Base-by-base conservation (phyloP, 2,888 invertebrate genomes). In the Chelonus formosanus region DNA sequence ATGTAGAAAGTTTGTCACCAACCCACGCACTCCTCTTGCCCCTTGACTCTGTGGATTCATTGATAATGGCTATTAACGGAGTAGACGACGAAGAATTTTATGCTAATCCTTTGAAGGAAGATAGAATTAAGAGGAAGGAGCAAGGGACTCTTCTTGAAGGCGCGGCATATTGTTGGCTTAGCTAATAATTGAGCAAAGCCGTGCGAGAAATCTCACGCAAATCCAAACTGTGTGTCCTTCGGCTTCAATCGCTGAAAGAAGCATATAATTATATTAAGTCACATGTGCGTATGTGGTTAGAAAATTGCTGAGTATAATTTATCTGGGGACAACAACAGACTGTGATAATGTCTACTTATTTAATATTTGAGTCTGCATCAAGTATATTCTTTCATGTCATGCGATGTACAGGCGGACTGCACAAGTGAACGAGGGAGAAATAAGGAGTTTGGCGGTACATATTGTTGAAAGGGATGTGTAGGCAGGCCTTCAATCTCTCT, bases 31-130 rank as follows among this genome's bases (percentile, higher is more conserved):
- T 67, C 44, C 10, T 5, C 61, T 57, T 64, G 60, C 20, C 69
- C 62, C 32, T 7, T 36, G 10, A 7, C 36, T 40, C 10, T 35
- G 34, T 36, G 7, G 32, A 44, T 34, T 31, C 45, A 45, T 47
- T 58, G 63, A 67, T 71, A 71, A 70, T 72, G 72, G 70, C 67
- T 72, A 67, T 69, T 70, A 67, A 71, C 65, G 71, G 69, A 43
- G 34, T 58, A 65, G 60, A 72, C 72, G 75, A 77, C 71, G 74
- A 69, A 73, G 67, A 73, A 72, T 76, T 75, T 79, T 78, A 80
- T 80, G 81, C 76, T 80, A 80, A 80, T 80, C 63, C 68, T 55
- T 56, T 70, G 54, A 52, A 58, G 57, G 67, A 35, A 34, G 31
- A 40, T 34, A 40, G 57, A 20, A 20, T 32, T 31, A n/a, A 40